phyloP scores from a whole-genome alignment of 2,113 vertebrate genomes.

The Cariama cristata region DNA sequence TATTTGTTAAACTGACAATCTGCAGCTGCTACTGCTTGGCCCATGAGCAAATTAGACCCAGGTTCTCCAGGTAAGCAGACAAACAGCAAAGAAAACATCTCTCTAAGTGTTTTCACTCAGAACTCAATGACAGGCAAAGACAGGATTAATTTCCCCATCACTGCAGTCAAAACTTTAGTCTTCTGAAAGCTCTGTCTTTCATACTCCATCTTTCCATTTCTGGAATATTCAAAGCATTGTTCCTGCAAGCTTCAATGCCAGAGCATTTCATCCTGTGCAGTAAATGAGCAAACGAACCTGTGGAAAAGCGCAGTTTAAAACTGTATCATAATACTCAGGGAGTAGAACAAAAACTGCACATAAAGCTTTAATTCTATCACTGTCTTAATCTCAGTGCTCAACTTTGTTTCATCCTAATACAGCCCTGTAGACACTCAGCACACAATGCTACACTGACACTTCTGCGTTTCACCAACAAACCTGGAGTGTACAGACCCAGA shows the following conservation, averaged over 20 bases:
- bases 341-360: not conserved
- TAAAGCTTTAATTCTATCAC: not conserved
- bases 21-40: not conserved
- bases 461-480: not conserved
- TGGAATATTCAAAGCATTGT: not conserved
- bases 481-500: not conserved
- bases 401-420: rapidly evolving
- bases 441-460: not conserved
- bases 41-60: not conserved
- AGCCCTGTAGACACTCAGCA: not conserved
- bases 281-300: not conserved
- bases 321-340: not conserved
- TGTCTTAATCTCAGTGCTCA: not conserved
- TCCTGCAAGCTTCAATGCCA: not conserved
- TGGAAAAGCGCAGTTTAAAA: not conserved
- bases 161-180: not conserved
- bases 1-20: not conserved
- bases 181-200: not conserved
- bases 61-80: not conserved
- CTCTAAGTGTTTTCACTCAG: not conserved
- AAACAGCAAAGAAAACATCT: not conserved
- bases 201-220: not conserved
- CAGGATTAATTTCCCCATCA: not conserved
- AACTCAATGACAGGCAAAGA: not conserved
- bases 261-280: not conserved